Conservation (phyloP, 2,113 vertebrate genomes). For the Oreochromis niloticus region DNA sequence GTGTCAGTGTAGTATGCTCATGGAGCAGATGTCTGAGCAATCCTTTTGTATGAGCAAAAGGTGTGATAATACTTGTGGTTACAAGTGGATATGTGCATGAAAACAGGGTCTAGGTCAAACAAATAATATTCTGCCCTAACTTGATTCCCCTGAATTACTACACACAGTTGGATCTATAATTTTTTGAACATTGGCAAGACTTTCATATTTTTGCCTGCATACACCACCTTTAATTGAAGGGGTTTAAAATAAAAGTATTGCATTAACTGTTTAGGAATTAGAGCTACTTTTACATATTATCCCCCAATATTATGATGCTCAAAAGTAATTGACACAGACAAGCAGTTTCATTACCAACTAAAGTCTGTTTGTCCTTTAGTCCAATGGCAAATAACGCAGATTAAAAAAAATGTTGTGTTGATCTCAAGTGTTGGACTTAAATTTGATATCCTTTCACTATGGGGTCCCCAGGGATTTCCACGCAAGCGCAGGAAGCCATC, state of each 20-base stretch:
- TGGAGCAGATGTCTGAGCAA: not conserved
- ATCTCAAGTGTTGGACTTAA: not conserved
- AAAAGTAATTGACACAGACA: not conserved
- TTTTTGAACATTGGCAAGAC: not conserved
- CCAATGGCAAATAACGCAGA: not conserved
- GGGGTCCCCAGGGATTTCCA: not conserved
- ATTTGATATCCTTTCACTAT: too few relatives aligned
- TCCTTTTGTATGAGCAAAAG: not conserved
- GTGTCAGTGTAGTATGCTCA: not conserved
- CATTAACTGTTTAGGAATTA: not conserved
- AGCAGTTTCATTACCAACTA: not conserved
- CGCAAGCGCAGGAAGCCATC: not conserved
- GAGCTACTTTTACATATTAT: not conserved
- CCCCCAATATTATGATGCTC: not conserved
- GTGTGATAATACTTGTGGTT: not conserved
- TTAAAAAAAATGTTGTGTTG: not conserved
- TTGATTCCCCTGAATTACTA: not conserved
- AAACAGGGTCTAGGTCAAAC: not conserved
- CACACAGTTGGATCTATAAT: not conserved
- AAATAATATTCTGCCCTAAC: not conserved
- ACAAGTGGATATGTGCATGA: not conserved
- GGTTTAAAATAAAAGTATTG: not conserved
- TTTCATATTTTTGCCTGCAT: not conserved
- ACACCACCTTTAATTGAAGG: not conserved
- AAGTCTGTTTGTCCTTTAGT: not conserved